A percentile compares a stretch with the other conserved stretches of the same genome.
Evolutionary conservation across 2,113 vertebrate species (phyloP).

Genomic region (Diadophis punctatus): DNA sequence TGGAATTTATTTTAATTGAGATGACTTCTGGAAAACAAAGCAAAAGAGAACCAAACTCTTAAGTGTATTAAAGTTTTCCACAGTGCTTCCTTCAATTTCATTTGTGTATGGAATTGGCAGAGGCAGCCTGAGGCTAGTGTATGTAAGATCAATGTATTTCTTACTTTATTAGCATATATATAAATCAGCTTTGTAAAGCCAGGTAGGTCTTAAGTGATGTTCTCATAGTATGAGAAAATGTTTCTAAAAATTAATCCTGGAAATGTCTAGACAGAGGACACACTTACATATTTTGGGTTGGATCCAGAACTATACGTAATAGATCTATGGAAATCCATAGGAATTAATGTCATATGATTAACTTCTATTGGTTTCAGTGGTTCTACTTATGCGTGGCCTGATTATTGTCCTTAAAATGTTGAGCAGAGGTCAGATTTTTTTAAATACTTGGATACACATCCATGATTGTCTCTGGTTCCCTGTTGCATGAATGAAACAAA

Average conservation of each 20-base stretch:
- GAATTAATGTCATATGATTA: neutral
- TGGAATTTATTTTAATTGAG: conserved; percentile 15
- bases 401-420: neutral
- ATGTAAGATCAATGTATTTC: neutral
- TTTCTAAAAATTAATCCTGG: conserved; percentile 16
- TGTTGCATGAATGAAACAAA: neutral
- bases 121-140: conserved; percentile 1
- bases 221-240: neutral
- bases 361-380: neutral
- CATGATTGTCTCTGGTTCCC: neutral
- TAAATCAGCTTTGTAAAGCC: neutral
- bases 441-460: neutral
- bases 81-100: conserved; percentile 1
- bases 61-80: neutral
- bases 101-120: neutral
- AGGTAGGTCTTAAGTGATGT: neutral
- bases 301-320: neutral
- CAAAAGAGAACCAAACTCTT: neutral
- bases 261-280: conserved; percentile 1
- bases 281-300: neutral
- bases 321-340: neutral
- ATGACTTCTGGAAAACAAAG: conserved; percentile 4
- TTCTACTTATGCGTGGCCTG: neutral
- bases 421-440: neutral
- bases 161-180: neutral